Evolutionary conservation across 2,888 invertebrate genomes (phyloP).

Genomic region (Cryptocephalus primarius): DNA sequence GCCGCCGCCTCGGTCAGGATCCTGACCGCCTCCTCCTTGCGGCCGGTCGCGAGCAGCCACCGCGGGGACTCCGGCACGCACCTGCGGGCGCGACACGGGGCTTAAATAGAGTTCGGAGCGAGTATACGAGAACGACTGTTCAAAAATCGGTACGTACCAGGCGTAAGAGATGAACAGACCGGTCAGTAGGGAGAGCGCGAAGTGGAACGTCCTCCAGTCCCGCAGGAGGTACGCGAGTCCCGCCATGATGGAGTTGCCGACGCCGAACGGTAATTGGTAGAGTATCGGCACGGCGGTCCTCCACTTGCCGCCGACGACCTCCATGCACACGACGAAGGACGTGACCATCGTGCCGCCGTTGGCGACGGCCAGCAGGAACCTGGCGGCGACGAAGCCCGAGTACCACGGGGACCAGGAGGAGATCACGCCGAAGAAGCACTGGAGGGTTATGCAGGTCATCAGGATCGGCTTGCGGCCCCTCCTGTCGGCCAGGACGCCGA

Average conservation of each 20-base stretch:
- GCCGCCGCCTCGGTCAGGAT: constrained; percentile 31
- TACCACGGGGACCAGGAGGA: constrained; percentile 45
- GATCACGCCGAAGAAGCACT: constrained; percentile 41
- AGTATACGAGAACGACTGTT: no score
- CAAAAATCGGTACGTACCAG: constrained; percentile 33
- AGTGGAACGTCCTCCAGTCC: constrained; percentile 51
- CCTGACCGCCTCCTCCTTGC: constrained; percentile 40
- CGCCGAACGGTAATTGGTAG: constrained; percentile 52
- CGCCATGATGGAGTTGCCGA: constrained; percentile 49
- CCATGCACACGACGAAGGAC: constrained; percentile 56
- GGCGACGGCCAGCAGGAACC: constrained; percentile 48
- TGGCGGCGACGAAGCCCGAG: constrained; percentile 41
- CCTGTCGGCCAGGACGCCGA: constrained; percentile 50
- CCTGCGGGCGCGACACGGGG: constrained; percentile 18
- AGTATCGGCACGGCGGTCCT: constrained; percentile 48
- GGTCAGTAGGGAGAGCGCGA: constrained; percentile 43
- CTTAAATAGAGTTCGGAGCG: no score
- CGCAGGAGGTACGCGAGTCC: constrained; percentile 45
- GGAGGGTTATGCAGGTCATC: constrained; percentile 43
- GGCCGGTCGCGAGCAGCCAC: constrained; percentile 49
- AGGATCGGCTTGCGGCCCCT: constrained; percentile 50
- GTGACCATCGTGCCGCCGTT: constrained; percentile 53
- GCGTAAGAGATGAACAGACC: constrained; percentile 40
- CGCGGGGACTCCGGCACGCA: constrained; percentile 51
- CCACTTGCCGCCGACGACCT: constrained; percentile 52